Evolutionary conservation across 2,888 invertebrate species (phyloP), one percentile per base, ranked within the genome.

Genomic region (Pollenia labialis): DNA sequence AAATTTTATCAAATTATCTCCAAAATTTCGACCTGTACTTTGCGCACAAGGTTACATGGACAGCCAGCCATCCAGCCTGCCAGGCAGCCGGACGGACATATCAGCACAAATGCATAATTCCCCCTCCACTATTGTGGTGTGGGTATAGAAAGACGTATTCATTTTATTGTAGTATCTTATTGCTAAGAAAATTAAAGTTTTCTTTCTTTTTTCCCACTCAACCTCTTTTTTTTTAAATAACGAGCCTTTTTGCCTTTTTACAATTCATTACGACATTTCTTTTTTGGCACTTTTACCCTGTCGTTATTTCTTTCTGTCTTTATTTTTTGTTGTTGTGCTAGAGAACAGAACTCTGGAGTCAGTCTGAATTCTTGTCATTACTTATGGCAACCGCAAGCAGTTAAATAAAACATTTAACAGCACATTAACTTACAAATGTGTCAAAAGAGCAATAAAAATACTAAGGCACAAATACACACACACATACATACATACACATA

Each of bases 321-420:
- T 23, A 2, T 52, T 11, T 7, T 14, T 52, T 52, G 9, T 16
- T n/a, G 16, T 9, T n/a, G 52, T n/a, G 52, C 7, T 16, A 52
- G 9, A 2, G 0, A 11, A 56, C 9, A 56, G 10, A 7, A 56
- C 8, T 32, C 32, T 32, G 42, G 8, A 40, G 23, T 62, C 6
- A 10, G 44, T 16, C n/a, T 64, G 1, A 18, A 44, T n/a, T 54
- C 80, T 46, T 54, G 64, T 50, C 74, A 69, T 74, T 77, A 74
- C 72, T 72, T 48, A 52, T 62, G 58, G 71, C n/a, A 69, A 74
- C 85, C 81, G 32, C 85, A 81, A 74, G 54, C 74, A 79, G 69
- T 79, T 79, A 71, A 85, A 79, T 75, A 64, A 82, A 82, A 79
- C 69, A 82, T 82, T 85, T 85, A 82, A 75, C 79, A 85, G 74